Conservation (phyloP, 92 coral and sea anemone species). For the Epizoanthus ramosus region DNA sequence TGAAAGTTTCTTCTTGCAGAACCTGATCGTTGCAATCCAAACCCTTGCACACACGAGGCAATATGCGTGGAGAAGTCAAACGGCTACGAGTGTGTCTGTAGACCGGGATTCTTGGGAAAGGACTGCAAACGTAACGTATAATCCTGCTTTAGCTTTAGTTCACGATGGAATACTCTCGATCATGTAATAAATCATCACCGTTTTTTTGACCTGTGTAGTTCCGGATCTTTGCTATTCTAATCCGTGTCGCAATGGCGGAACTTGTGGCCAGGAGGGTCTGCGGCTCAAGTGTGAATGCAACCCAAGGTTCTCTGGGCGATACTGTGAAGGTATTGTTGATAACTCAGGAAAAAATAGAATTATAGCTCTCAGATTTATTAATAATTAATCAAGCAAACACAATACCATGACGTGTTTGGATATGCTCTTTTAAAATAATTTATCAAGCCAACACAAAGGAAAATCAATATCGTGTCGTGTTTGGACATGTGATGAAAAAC, state of each 20-base stretch:
- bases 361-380: too few relatives aligned
- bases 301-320: slow-evolving; percentile 12
- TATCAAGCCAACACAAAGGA: too few relatives aligned
- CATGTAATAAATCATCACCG: not conserved
- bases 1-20: not conserved
- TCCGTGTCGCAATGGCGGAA: slow-evolving; percentile 23
- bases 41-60: slow-evolving; percentile 16
- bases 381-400: too few relatives aligned
- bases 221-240: slow-evolving; percentile 15
- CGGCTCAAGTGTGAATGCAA: slow-evolving; percentile 4
- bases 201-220: not conserved
- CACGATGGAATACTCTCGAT: too few relatives aligned
- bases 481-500: too few relatives aligned
- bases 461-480: too few relatives aligned
- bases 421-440: too few relatives aligned
- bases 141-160: not conserved
- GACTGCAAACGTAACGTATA: slow-evolving; percentile 16
- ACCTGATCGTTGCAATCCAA: slow-evolving; percentile 16
- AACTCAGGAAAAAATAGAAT: too few relatives aligned
- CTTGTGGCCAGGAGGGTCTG: slow-evolving; percentile 2
- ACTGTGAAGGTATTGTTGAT: slow-evolving; percentile 9
- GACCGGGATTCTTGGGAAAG: slow-evolving; percentile 15
- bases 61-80: slow-evolving; percentile 31
- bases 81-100: slow-evolving; percentile 27
- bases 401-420: too few relatives aligned